A percentile compares a stretch with the other conserved stretches of the same genome.
phyloP scores from a whole-genome alignment of 2,797 vertebrate genomes.

The Nannoperca obscura region DNA sequence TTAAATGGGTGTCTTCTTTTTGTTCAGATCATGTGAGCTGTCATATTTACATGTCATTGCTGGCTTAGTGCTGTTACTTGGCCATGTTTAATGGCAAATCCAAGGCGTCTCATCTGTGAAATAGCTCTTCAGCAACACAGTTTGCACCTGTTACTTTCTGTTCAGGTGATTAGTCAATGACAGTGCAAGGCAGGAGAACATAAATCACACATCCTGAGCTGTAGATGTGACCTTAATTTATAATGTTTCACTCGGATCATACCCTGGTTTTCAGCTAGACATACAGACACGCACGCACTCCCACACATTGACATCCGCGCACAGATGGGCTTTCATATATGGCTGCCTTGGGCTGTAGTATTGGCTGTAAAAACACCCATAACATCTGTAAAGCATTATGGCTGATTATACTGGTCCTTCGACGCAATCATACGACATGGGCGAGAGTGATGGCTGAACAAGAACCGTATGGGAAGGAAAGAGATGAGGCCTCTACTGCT shows the following conservation, averaged over 20 bases:
- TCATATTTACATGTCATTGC: conserved; percentile 68
- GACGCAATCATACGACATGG: conserved; percentile 78
- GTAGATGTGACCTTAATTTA: conserved; percentile 74
- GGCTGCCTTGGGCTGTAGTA: conserved; percentile 72
- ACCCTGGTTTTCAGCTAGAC: conserved; percentile 50
- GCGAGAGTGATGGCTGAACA: conserved; percentile 69
- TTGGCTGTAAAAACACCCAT: conserved; percentile 79
- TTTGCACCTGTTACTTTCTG: conserved; percentile 77
- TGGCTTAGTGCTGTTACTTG: conserved; percentile 47
- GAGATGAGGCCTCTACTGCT: conserved; percentile 58
- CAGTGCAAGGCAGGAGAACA: conserved; percentile 62
- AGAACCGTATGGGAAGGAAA: conserved; percentile 63
- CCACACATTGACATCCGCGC: conserved; percentile 49
- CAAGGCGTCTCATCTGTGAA: conserved; percentile 69
- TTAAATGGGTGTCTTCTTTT: conserved; percentile 66
- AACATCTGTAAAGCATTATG: conserved; percentile 84
- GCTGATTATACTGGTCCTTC: conserved; percentile 81
- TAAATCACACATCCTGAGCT: conserved; percentile 73
- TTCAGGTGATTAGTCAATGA: conserved; percentile 78
- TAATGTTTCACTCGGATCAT: conserved; percentile 60
- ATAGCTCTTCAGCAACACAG: conserved; percentile 70
- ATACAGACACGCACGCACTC: conserved; percentile 29
- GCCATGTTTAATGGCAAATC: conserved; percentile 52
- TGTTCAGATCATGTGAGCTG: conserved; percentile 62
- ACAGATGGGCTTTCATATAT: conserved; percentile 77